These are phyloP conservation scores for Morinoia aosen DNA, from an alignment of 2,888 invertebrate genomes.

Conservation along the genomic window DNA sequence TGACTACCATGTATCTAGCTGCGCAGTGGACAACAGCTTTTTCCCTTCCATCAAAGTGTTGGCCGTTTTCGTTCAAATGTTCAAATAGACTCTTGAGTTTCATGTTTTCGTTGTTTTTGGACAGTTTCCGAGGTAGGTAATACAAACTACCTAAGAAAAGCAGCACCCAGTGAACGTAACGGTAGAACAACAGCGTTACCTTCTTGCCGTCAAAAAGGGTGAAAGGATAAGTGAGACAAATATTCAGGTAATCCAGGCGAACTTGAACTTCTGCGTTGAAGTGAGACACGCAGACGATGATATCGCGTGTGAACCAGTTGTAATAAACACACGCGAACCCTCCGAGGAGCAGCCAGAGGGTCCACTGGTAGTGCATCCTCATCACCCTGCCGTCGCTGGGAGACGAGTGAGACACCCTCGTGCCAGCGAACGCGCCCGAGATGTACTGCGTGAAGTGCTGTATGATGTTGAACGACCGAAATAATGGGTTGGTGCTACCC, in stretches of 20 bases:
- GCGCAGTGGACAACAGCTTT: constrained; percentile 58
- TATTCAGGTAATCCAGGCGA: constrained; percentile 64
- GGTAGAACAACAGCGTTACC: constrained; percentile 62
- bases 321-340: constrained; percentile 66
- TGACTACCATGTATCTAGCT: constrained; percentile 61
- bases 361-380: constrained; percentile 66
- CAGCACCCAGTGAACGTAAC: constrained; percentile 66
- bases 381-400: constrained; percentile 65
- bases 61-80: constrained; percentile 58
- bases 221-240: constrained; percentile 65
- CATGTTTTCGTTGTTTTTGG: constrained; percentile 62
- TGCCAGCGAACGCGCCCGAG: background rate
- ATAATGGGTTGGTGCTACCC: background rate
- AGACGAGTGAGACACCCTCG: constrained; percentile 29
- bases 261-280: constrained; percentile 67
- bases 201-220: no score
- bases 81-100: constrained; percentile 65
- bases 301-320: background rate
- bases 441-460: background rate
- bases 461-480: background rate
- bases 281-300: constrained; percentile 66
- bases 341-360: constrained; percentile 62
- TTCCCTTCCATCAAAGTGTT: constrained; percentile 45
- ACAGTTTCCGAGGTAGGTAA: constrained; percentile 66
- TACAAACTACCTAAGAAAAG: constrained; percentile 62